Conservation (phyloP, 1,140 invertebrate genomes). For the Leptestheria dahalacensis region DNA sequence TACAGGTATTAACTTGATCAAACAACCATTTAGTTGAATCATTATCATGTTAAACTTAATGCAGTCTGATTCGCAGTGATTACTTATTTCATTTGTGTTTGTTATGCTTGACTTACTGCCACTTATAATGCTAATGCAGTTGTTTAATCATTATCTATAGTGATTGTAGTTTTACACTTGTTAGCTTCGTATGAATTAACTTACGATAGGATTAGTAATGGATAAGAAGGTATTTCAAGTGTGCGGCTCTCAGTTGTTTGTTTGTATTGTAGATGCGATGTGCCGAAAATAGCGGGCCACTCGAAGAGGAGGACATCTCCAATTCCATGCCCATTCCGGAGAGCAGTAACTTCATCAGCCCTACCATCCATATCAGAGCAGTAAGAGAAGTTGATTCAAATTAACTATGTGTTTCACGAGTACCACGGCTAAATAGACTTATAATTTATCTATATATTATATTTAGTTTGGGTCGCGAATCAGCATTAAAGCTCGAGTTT, state of each 20-base stretch:
- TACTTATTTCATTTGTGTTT: no score
- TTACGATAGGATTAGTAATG: no score
- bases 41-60: no score
- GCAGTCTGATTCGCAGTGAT: no score
- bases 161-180: no score
- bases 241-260: no score
- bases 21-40: no score
- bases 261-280: neutral
- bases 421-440: neutral
- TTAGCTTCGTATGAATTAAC: no score
- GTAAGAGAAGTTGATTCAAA: neutral
- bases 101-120: no score
- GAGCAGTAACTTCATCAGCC: slow-evolving; percentile 6
- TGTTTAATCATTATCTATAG: no score
- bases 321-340: neutral
- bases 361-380: slow-evolving; percentile 4
- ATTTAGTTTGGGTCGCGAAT: neutral
- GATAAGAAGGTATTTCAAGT: no score
- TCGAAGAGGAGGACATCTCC: slow-evolving; percentile 8
- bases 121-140: no score
- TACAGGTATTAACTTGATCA: neutral
- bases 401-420: neutral
- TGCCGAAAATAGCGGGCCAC: neutral
- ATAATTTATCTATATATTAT: neutral
- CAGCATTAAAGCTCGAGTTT: neutral